Conservation (phyloP, 2,888 invertebrate species). For the Caradrina kadenii region DNA sequence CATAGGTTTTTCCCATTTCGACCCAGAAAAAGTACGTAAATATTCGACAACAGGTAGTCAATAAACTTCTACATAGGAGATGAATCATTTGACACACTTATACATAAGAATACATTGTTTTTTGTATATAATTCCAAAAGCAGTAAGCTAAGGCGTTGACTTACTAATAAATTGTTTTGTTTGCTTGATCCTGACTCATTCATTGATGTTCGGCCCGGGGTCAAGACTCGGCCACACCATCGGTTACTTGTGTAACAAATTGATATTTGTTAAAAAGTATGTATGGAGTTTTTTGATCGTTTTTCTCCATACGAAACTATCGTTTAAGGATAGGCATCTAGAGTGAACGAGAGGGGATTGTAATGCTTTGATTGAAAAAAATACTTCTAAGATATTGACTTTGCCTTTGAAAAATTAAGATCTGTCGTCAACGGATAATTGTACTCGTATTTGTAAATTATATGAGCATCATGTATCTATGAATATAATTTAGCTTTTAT, state of each 20-base stretch:
- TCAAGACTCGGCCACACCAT: slow-evolving; percentile 21
- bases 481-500: no score
- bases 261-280: no score
- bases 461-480: no score
- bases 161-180: slow-evolving; percentile 21
- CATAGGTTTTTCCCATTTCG: not conserved
- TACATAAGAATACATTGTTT: slow-evolving; percentile 13
- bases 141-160: slow-evolving; percentile 7
- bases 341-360: no score
- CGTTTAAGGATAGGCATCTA: no score
- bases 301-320: no score
- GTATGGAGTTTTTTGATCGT: no score
- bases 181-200: slow-evolving; percentile 42
- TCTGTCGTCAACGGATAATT: no score
- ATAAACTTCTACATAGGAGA: slow-evolving; percentile 8
- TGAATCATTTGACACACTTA: slow-evolving; percentile 49
- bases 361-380: no score
- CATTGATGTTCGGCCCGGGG: slow-evolving; percentile 23
- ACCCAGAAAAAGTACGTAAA: slow-evolving; percentile 5
- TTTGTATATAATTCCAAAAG: slow-evolving; percentile 14
- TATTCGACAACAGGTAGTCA: slow-evolving; percentile 22
- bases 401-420: no score
- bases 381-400: no score
- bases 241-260: not conserved
- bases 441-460: no score